A percentile compares a stretch with the other conserved stretches of the same genome.
phyloP scores from a whole-genome alignment of 2,113 vertebrate genomes.

The Tenrec ecaudatus region DNA sequence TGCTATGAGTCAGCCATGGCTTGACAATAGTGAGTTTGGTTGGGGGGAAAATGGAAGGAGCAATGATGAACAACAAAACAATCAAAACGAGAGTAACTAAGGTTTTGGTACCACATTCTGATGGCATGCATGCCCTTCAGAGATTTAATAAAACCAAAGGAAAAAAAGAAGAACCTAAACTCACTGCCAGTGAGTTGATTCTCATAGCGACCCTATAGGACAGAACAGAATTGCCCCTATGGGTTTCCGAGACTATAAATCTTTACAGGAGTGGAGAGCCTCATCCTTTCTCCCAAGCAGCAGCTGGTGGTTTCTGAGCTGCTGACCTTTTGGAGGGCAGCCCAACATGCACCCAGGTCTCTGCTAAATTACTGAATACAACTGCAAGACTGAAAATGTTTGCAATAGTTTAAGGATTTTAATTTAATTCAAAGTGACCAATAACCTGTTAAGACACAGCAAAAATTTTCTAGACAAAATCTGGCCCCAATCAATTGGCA shows the following conservation, averaged over 20 bases:
- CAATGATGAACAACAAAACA: conserved; percentile 26
- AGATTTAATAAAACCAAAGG: neutral
- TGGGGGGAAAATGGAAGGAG: neutral
- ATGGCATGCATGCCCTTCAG: neutral
- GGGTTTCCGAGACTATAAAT: too few species aligned
- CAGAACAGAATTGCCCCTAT: too few species aligned
- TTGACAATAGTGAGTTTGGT: too few species aligned
- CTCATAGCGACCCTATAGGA: too few species aligned
- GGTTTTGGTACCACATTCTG: neutral
- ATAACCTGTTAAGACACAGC: neutral
- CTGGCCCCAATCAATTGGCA: neutral
- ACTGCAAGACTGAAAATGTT: conserved; percentile 2
- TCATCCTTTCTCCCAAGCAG: too few species aligned
- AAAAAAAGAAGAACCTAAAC: too few species aligned
- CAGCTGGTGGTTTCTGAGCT: too few species aligned
- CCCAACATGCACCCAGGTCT: neutral
- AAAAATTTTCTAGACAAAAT: conserved; percentile 48
- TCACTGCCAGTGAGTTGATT: too few species aligned
- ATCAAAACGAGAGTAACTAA: neutral
- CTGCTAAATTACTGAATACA: conserved; percentile 28
- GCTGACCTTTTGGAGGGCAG: too few species aligned
- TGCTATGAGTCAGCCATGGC: too few species aligned
- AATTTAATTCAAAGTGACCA: conserved; percentile 46
- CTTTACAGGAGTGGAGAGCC: too few species aligned
- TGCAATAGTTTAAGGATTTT: neutral